Percentiles rank a stretch among this genome's conserved stretches.
Evolutionary conservation across 2,888 invertebrate genomes (phyloP).

Genomic region (Leuctra nigra): DNA sequence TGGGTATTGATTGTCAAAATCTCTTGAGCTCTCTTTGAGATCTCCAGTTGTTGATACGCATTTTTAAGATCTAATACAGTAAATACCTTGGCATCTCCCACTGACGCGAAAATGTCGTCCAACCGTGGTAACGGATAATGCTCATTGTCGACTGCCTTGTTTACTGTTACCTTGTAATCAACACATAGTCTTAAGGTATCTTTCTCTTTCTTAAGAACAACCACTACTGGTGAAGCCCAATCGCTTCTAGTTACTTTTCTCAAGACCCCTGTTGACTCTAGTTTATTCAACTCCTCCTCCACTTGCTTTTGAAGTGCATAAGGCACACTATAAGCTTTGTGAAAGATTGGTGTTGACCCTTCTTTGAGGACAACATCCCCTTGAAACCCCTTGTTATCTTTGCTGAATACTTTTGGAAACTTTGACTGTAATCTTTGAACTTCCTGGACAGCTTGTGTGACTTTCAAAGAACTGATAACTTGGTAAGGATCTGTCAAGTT

Average conservation of each 20-base stretch:
- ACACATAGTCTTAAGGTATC: conserved; percentile 27
- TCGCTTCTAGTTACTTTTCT: background rate
- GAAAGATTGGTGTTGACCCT: background rate
- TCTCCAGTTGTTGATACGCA: background rate
- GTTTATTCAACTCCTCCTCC: background rate
- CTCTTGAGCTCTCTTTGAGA: background rate
- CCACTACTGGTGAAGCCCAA: conserved; percentile 28
- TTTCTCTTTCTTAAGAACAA: conserved; percentile 34
- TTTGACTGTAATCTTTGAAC: background rate
- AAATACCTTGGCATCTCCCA: background rate
- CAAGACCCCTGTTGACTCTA: background rate
- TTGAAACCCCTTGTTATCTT: background rate
- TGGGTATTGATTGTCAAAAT: background rate
- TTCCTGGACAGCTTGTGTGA: background rate
- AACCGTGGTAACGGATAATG: conserved; percentile 17
- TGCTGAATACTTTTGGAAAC: background rate
- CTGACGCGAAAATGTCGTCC: background rate
- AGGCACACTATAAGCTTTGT: background rate
- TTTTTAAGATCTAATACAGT: background rate
- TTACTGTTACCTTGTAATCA: conserved; percentile 31
- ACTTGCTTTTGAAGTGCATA: background rate
- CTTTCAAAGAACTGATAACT: no score
- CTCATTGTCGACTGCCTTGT: conserved; percentile 31
- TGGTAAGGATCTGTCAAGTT: no score
- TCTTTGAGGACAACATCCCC: conserved; percentile 3